Conservation (phyloP, 2,888 invertebrate genomes). For the Nemurella pictetii region DNA sequence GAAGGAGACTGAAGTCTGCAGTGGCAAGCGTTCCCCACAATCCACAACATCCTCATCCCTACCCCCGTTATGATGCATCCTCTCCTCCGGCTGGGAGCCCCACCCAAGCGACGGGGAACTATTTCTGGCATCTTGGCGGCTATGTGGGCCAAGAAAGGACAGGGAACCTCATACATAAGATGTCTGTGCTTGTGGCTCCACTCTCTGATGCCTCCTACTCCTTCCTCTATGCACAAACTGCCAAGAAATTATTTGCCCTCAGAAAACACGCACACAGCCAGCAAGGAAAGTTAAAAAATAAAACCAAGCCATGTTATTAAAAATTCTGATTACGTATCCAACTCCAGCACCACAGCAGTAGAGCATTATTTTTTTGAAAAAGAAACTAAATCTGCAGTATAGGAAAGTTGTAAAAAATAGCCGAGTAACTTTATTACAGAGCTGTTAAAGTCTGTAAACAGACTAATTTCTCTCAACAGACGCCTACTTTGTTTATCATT, state of each 20-base stretch:
- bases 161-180: conserved; percentile 42
- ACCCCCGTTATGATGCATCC: conserved; percentile 20
- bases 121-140: conserved; percentile 48
- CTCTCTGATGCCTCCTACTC: neutral
- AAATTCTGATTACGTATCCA: neutral
- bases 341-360: neutral
- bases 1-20: conserved; percentile 27
- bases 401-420: neutral
- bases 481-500: neutral
- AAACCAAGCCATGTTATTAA: neutral
- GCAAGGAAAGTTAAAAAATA: neutral
- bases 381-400: neutral
- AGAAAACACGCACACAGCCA: neutral
- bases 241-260: conserved; percentile 32
- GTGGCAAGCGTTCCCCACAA: neutral
- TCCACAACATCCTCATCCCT: conserved; percentile 41
- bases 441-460: neutral
- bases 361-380: neutral
- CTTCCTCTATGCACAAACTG: conserved; percentile 34
- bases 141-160: conserved; percentile 62
- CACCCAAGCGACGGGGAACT: conserved; percentile 38
- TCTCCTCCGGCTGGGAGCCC: conserved; percentile 38
- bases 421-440: neutral
- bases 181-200: conserved; percentile 31
- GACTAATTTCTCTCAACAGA: neutral